Conservation (phyloP, 2,888 invertebrate species). For the Ferdinandea cuprea region DNA sequence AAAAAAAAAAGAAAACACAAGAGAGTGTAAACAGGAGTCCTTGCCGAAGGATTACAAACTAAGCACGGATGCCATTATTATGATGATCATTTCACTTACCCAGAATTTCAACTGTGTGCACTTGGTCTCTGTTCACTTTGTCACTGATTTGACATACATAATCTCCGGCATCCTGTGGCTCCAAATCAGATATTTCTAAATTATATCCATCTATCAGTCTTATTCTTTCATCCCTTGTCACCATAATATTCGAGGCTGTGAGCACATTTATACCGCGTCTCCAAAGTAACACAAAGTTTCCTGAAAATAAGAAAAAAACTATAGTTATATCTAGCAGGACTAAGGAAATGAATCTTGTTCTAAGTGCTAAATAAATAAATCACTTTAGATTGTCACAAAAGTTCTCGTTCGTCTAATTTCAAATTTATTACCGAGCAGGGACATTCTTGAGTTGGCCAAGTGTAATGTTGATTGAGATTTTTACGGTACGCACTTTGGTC, state of each 20-base stretch:
- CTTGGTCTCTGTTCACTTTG: conserved; percentile 87
- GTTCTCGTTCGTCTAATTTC: conserved; percentile 68
- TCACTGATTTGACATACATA: conserved; percentile 90
- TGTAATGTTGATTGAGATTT: conserved; percentile 63
- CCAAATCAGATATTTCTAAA: conserved; percentile 88
- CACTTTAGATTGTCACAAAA: conserved; percentile 69
- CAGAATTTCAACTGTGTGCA: conserved; percentile 89
- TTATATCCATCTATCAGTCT: conserved; percentile 88
- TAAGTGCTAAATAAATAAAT: conserved; percentile 70
- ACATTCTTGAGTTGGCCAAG: conserved; percentile 49
- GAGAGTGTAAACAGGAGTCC: conserved; percentile 40
- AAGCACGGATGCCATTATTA: conserved; percentile 53
- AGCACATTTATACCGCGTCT: conserved; percentile 88
- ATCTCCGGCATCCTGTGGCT: conserved; percentile 87
- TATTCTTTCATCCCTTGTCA: conserved; percentile 88
- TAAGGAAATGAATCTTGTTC: conserved; percentile 52
- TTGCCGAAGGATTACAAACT: conserved; percentile 47
- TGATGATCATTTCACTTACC: conserved; percentile 79
- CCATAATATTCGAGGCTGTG: conserved; percentile 89
- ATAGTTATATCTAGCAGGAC: not conserved
- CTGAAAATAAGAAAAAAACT: conserved; percentile 81
- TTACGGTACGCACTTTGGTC: conserved; percentile 13
- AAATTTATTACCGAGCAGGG: conserved; percentile 61
- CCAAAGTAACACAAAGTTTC: conserved; percentile 88
- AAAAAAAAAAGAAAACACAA: not conserved